Evolutionary conservation across 2,797 vertebrate genomes (phyloP).

Genomic region (Tympanoctomys barrerae): DNA sequence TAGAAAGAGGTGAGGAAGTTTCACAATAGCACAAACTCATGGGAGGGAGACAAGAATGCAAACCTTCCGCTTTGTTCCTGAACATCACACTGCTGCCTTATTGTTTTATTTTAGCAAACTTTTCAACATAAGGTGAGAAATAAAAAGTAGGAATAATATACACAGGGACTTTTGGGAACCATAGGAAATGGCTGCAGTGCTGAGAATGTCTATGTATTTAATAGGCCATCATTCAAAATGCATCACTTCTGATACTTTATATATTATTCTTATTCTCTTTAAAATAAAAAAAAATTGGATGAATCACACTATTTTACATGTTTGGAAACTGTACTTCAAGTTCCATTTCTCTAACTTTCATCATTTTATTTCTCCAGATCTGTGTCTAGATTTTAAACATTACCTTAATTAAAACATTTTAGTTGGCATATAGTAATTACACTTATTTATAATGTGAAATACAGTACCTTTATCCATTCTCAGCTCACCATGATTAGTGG

Average conservation of each 20-base stretch:
- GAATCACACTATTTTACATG: slow-evolving; percentile 5
- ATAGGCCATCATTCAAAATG: background rate
- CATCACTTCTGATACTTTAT: background rate
- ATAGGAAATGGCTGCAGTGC: background rate
- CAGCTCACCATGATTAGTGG: background rate
- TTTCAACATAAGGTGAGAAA: too few species aligned
- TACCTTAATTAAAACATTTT: background rate
- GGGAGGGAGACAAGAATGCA: background rate
- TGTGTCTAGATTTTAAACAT: background rate
- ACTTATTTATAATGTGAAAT: background rate
- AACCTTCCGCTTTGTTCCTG: background rate
- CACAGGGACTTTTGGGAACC: background rate
- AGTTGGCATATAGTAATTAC: background rate
- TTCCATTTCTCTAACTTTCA: background rate
- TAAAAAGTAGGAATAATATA: background rate
- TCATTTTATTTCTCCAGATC: background rate
- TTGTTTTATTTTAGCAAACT: slow-evolving; percentile 17
- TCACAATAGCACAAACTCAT: background rate
- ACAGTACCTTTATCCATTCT: background rate
- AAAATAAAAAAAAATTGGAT: slow-evolving; percentile 18
- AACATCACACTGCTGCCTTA: background rate
- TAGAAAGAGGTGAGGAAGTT: background rate
- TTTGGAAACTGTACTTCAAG: slow-evolving; percentile 24
- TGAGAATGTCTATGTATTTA: background rate
- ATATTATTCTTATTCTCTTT: too few species aligned